These are phyloP conservation scores for Neotragus pygmaeus DNA, from an alignment of 2,113 vertebrate species.

Conservation along the genomic window DNA sequence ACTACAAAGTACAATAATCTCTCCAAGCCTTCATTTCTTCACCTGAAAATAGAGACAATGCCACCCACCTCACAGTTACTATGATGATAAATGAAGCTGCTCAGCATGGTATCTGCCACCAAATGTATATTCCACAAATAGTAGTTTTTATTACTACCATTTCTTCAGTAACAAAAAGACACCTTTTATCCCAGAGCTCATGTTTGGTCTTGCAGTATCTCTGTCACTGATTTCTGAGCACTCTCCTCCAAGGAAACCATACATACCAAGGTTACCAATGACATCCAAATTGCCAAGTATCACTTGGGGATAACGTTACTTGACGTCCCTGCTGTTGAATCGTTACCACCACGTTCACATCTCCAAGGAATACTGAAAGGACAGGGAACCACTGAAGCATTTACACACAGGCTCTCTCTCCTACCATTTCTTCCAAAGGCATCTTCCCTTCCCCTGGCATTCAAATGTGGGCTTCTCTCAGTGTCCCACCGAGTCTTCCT, in stretches of 20 bases:
- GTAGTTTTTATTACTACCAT: background rate
- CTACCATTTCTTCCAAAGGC: background rate
- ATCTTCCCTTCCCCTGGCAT: background rate
- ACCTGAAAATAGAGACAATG: conserved; percentile 24
- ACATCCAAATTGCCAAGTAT: background rate
- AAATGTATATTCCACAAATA: background rate
- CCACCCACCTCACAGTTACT: background rate
- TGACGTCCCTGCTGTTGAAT: background rate
- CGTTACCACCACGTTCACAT: background rate
- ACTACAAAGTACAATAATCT: conserved; percentile 35
- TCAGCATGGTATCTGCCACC: background rate
- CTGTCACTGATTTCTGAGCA: background rate
- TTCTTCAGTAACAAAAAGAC: conserved; percentile 3
- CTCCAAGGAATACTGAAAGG: background rate
- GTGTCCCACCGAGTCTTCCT: background rate
- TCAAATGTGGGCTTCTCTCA: background rate
- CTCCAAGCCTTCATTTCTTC: background rate
- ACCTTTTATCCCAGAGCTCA: background rate
- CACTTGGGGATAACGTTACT: background rate
- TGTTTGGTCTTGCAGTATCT: background rate
- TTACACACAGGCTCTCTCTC: background rate
- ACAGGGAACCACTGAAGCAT: background rate
- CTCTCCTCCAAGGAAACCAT: background rate
- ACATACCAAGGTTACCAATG: background rate
- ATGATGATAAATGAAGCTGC: background rate